Base-by-base conservation (phyloP, 2,797 vertebrate species). In the Buceros bicornis region DNA sequence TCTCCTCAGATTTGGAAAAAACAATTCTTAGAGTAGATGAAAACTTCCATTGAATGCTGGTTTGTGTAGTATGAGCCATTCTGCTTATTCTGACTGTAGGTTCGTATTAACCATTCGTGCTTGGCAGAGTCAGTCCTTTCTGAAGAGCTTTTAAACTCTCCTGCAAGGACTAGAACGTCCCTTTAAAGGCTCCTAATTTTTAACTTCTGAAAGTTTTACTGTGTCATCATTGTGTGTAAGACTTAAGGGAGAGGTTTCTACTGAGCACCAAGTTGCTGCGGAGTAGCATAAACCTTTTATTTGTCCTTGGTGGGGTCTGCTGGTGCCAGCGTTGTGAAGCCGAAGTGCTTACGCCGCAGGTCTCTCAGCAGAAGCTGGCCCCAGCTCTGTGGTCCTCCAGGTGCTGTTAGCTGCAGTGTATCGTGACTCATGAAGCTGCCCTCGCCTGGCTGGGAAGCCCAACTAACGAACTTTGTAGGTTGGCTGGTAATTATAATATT, bases 221-320 rank as follows among this genome's bases (percentile, higher is more conserved):
- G 47, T 11, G 62, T 48, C 57, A 50, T 70, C 71, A 1, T 8
- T 31, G 12, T 42, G 57, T 13, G 1, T 22, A 19, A 8, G 80
- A 5, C 66, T 50, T 53, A 1, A 48, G 71, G 57, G 80, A 78
- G 65, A 60, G 51, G 16, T 24, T 82, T 60, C 72, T 72, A 72
- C 92, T 19, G 62, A 72, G 33, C 54, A 29, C 22, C 43, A 48
- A 56, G 54, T 18, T 64, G 42, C 80, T 29, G 60, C 10, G 71
- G 58, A 77, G 66, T 2, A 17, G 24, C 15, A 20, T 28, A 77
- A 96, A 87, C 35, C 61, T 70, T 86, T 66, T 54, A 78, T 89
- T 86, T 72, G 89, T 90, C 71, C 86, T 81, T 47, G 80, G 89
- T 79, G 87, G 78, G 60, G 56, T 86, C 71, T 74, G 53, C 60